Conservation (phyloP, 1,140 invertebrate species). For the Platorchestia sp. region DNA sequence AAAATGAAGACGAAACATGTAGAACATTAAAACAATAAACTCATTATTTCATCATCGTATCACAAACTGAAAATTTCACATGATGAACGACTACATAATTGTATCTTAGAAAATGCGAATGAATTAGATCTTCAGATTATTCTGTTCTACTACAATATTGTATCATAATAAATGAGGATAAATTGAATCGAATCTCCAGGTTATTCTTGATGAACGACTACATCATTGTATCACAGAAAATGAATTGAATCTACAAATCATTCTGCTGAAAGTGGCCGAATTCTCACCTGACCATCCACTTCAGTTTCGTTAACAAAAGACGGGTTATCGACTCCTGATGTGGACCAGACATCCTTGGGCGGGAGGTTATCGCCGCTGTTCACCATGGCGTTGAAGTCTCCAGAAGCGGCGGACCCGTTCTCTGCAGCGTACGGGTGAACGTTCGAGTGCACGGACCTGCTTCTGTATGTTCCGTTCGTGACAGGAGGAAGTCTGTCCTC, state of each 20-base stretch:
- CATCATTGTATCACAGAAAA: background rate
- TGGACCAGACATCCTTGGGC: background rate
- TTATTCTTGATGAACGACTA: background rate
- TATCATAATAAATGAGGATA: too few species aligned
- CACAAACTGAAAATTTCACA: background rate
- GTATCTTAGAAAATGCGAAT: background rate
- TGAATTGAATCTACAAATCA: background rate
- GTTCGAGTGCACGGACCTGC: background rate
- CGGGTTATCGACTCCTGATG: background rate
- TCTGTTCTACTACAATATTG: too few species aligned
- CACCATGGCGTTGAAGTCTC: background rate
- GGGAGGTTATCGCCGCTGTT: background rate
- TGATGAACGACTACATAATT: background rate
- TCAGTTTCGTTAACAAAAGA: background rate
- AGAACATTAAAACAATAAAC: background rate
- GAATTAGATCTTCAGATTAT: too few species aligned
- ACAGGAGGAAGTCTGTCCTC: background rate
- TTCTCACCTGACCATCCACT: background rate
- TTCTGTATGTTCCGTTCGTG: background rate
- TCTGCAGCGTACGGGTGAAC: background rate
- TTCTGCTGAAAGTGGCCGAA: too few species aligned
- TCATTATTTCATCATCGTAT: background rate
- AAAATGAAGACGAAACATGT: background rate
- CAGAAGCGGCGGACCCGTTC: background rate
- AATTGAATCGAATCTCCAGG: background rate